Evolutionary conservation across 1,140 invertebrate genomes (phyloP).

Genomic region (Aphidius ervi): DNA sequence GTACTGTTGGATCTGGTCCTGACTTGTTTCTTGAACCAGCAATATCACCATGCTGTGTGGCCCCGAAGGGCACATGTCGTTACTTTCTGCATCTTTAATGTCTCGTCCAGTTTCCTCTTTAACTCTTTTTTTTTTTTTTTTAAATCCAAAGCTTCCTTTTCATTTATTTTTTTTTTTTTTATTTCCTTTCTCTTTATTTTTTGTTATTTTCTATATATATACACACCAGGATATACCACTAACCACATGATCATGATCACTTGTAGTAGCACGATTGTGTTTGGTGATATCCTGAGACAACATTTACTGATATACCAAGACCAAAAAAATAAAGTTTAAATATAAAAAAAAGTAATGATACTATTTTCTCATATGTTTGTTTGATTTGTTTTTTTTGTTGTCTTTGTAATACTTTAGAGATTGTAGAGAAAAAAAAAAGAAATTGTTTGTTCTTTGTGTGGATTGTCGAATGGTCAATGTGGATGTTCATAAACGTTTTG

Average conservation of each 20-base stretch:
- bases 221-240: not conserved
- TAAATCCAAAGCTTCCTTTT: not conserved
- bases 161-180: not conserved
- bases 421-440: no score
- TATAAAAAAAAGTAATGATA: not conserved
- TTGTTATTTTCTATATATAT: not conserved
- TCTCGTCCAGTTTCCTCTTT: not conserved
- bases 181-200: not conserved
- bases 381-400: constrained; percentile 5
- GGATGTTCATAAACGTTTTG: no score
- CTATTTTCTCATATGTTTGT: constrained; percentile 19
- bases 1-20: constrained; percentile 8
- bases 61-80: constrained; percentile 21
- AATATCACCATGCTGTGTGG: constrained; percentile 13
- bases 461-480: no score
- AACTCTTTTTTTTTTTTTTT: not conserved
- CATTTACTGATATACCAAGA: no score
- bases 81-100: constrained; percentile 18
- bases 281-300: constrained; percentile 16
- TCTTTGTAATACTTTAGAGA: no score
- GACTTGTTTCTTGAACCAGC: constrained; percentile 3
- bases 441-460: no score
- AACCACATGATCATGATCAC: not conserved
- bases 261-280: constrained; percentile 20
- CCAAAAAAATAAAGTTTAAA: not conserved